These are phyloP conservation scores for Cebus imitator DNA, from an alignment of 2,113 vertebrate species.

Conservation along the genomic window DNA sequence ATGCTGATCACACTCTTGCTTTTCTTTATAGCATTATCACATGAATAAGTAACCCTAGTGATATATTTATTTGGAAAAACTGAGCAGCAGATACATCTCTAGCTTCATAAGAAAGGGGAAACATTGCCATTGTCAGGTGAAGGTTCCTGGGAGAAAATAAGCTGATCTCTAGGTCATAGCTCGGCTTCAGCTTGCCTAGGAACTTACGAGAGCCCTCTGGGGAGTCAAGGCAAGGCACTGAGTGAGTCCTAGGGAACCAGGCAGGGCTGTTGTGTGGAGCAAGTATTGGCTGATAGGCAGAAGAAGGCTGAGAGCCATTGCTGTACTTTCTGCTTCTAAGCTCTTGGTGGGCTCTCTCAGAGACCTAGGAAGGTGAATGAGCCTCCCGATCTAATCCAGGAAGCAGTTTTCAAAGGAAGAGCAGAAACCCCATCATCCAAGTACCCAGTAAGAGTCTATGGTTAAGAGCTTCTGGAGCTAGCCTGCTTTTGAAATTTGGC, in stretches of 20 bases:
- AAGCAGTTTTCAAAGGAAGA: not conserved
- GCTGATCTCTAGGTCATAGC: not conserved
- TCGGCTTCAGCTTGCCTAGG: not conserved
- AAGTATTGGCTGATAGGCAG: not conserved
- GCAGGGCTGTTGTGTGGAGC: not conserved
- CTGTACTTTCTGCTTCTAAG: not conserved
- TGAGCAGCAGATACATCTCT: not conserved
- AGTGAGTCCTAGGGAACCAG: not conserved
- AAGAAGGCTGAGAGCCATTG: not conserved
- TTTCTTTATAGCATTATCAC: not conserved
- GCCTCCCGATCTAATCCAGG: too few species aligned
- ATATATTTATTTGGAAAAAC: not conserved
- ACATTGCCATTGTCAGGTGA: fast-evolving
- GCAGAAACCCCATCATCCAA: not conserved
- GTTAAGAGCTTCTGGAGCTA: not conserved
- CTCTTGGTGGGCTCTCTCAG: not conserved
- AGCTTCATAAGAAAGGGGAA: not conserved
- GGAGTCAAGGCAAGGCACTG: not conserved
- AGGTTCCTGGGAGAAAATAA: not conserved
- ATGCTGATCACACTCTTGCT: not conserved
- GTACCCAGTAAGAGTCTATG: not conserved
- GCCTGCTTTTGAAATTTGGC: not conserved
- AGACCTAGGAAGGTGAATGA: too few species aligned
- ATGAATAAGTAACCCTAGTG: too few species aligned
- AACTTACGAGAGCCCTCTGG: not conserved